phyloP scores from a whole-genome alignment of 2,113 vertebrate genomes.

The Microcebus lehilahytsara region DNA sequence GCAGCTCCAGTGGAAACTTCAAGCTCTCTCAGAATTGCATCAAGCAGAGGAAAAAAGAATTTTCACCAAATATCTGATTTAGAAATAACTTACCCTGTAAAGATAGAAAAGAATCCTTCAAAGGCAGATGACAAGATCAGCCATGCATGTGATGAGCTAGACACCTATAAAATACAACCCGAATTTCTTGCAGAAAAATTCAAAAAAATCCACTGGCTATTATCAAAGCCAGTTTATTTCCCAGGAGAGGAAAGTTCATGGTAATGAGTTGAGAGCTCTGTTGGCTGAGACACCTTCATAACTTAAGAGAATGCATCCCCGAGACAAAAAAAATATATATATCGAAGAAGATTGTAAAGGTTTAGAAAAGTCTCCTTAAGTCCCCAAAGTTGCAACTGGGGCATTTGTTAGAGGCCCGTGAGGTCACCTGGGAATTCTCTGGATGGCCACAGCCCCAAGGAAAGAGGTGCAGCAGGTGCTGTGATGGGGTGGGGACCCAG shows the following conservation, averaged over 20 bases:
- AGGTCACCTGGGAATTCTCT: not conserved
- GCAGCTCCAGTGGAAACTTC: not conserved
- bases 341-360: not conserved
- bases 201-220: not conserved
- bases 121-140: not conserved
- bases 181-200: slow-evolving; percentile 1
- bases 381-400: not conserved
- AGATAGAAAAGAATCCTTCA: not conserved
- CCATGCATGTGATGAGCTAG: not conserved
- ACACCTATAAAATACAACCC: not conserved
- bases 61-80: not conserved
- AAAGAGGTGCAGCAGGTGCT: not conserved
- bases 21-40: not conserved
- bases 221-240: slow-evolving; percentile 24
- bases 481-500: not conserved
- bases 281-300: not conserved
- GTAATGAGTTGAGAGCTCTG: not conserved
- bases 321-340: not conserved
- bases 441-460: not conserved
- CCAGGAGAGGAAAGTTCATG: not conserved
- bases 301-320: not conserved
- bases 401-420: not conserved
- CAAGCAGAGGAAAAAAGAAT: not conserved
- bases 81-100: not conserved
- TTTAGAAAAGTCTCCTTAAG: not conserved